Evolutionary conservation across 2,797 vertebrate species (phyloP), one percentile per base, ranked within the genome.

Genomic region (Hylomyscus alleni): DNA sequence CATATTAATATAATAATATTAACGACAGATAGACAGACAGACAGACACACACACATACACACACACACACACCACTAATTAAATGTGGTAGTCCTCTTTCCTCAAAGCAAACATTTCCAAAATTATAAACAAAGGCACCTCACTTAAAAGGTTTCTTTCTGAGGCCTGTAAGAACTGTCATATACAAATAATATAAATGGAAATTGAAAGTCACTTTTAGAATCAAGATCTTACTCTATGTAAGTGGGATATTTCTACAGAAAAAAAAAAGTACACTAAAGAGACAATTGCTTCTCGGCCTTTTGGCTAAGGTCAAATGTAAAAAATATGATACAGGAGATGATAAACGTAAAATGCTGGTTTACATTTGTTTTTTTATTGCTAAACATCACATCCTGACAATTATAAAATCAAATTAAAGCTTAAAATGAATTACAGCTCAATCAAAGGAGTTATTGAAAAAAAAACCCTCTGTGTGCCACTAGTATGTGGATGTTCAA

Each of bases 281-380:
- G 29, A 67, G 34, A 69, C 44, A 88, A 73, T 26, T 37, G 62
- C 15, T 87, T 87, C 67, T 40, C 20, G 15, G 24, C 15, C n/a
- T 88, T 87, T 87, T 73, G 50, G 24, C 47, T 87, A 54, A 40
- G 50, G 37, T 87, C 24, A 88, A 75, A 9, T 58, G 10, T 58
- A 58, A 56, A 31, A 76, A 77, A 67, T 82, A 93, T 93, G 91
- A 97, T 69, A 96, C 67, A 90, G 40, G 95, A 78, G 84, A 91
- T 92, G 80, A 93, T 72, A 93, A 97, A 94, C 60, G 78, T 84
- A 94, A 90, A 94, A 89, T 97, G 94, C 78, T 93, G 82, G 78
- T 95, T 94, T 54, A 97, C 67, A 90, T 95, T 96, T 96, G 95
- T 97, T 96, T 24, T 98, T 97, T 97, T 97, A 97, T 96, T 97